A percentile compares a stretch with the other conserved stretches of the same genome.
Evolutionary conservation across 2,113 vertebrate species (phyloP).

Genomic region (Mesocricetus auratus): DNA sequence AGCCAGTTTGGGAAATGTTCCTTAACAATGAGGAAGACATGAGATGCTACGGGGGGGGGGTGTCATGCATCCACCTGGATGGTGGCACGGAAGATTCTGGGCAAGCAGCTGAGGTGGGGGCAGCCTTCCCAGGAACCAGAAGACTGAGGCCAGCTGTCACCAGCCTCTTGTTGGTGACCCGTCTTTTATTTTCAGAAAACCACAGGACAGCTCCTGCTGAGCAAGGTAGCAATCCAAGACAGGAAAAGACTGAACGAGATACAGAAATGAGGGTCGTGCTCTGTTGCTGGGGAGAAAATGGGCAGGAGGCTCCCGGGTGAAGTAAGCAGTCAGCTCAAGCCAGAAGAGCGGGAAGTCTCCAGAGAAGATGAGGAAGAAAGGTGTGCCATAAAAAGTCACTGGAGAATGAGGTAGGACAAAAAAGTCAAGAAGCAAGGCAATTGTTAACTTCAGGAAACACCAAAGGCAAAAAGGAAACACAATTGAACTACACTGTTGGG

Average conservation of each 20-base stretch:
- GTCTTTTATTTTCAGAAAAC: too few species aligned
- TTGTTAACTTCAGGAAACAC: not conserved
- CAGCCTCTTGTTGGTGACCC: fast-evolving
- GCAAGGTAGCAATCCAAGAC: too few species aligned
- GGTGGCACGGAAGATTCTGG: fast-evolving
- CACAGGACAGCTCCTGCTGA: not conserved
- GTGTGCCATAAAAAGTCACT: fast-evolving
- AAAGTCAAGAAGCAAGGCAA: not conserved
- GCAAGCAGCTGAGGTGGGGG: fast-evolving
- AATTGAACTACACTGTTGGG: fast-evolving
- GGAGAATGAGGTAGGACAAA: not conserved
- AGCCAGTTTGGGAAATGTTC: not conserved
- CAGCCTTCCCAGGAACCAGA: not conserved
- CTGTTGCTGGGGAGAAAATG: not conserved
- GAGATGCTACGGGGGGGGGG: not conserved
- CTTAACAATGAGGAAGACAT: not conserved
- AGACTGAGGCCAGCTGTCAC: fast-evolving
- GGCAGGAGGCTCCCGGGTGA: fast-evolving
- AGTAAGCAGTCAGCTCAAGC: fast-evolving
- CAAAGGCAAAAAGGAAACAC: not conserved
- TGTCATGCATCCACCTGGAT: fast-evolving
- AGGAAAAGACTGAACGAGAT: fast-evolving
- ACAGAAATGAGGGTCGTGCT: not conserved
- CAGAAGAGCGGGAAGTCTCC: not conserved
- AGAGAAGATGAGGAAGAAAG: not conserved